Evolutionary conservation across 1,140 invertebrate species (phyloP).

Genomic region (Zaprionus ornatus): DNA sequence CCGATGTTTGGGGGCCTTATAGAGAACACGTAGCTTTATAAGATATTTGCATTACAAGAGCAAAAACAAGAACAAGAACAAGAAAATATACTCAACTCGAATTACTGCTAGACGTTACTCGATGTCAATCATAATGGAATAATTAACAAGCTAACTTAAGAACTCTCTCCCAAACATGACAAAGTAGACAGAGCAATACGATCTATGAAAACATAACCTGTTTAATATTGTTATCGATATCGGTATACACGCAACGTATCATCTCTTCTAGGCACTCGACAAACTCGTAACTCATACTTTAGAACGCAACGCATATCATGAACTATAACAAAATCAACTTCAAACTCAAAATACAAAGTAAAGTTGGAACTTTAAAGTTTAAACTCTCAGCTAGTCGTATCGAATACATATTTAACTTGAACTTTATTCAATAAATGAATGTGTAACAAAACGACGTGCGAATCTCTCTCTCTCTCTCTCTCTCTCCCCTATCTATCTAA

Average conservation of each 20-base stretch:
- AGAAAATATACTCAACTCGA: slow-evolving; percentile 11
- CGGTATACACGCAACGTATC: slow-evolving; percentile 1
- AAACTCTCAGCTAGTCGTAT: slow-evolving; percentile 52
- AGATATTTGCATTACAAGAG: slow-evolving; percentile 10
- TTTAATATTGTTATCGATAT: slow-evolving; percentile 11
- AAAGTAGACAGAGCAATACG: slow-evolving; percentile 26
- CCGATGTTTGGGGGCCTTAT: background rate
- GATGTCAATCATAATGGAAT: slow-evolving; percentile 42
- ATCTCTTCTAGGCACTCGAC: slow-evolving; percentile 41
- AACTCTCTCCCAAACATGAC: slow-evolving; percentile 42
- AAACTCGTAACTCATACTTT: slow-evolving; percentile 66
- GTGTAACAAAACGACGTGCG: slow-evolving; percentile 26
- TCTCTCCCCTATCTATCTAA: background rate
- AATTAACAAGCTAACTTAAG: slow-evolving; percentile 27
- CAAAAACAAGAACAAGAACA: background rate
- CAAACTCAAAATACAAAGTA: background rate
- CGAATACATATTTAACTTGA: slow-evolving; percentile 60
- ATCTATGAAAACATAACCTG: slow-evolving; percentile 10
- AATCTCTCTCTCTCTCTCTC: background rate
- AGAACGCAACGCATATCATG: slow-evolving; percentile 73
- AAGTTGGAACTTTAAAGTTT: background rate
- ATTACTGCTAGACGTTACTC: slow-evolving; percentile 38
- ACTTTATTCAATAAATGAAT: slow-evolving; percentile 68
- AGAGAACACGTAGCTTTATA: slow-evolving; percentile 29
- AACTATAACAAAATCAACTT: slow-evolving; percentile 32